Base-by-base conservation (phyloP, 2,797 vertebrate species). In the Erethizon dorsatum region DNA sequence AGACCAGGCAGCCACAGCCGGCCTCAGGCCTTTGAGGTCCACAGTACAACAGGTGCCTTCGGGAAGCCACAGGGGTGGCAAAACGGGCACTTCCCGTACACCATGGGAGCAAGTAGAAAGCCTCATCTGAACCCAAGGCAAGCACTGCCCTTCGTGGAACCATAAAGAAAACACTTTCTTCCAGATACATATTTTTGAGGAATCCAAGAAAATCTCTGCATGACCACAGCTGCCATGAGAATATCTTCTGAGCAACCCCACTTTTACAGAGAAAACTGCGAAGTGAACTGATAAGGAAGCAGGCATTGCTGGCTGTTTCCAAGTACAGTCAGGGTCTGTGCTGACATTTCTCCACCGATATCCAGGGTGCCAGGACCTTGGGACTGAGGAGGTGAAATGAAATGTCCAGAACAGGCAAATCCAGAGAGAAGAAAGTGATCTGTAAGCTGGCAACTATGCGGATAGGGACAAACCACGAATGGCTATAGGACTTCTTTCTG, bases 331-430 rank as follows among this genome's bases (percentile, higher is more conserved):
- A 31, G 17, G 37, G 50, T 17, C 47, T 5, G n/a, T 28, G 52
- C 65, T 47, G 56, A 45, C 11, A 15, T 20, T 63, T 47, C 37
- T 54, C 56, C 33, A 33, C 28, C n/a, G 56, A 20, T 3, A 52
- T 13, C 17, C 2, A 7, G 18, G 18, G 33, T 15, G 3, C 45
- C 18, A 57, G 31, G 59, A 52, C 18, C 24, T 33, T 1, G 0
- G 6, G 17, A 6, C 47, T 28, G 11, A 31, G 41, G 45, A n/a
- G 31, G 52, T 31, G n/a, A 59, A 8, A 83, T n/a, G 22, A 6
- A 45, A 73, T 13, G 24, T 50, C 24, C 11, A 77, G 45, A 50
- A 50, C 6, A 77, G 73, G 57, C 37, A 83, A 57, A 77, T 59
- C 37, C 31, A 56, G 45, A 56, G 45, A 52, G 15, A 65, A 37